Base-by-base conservation (phyloP, 2,888 invertebrate genomes). In the Eurois occulta region DNA sequence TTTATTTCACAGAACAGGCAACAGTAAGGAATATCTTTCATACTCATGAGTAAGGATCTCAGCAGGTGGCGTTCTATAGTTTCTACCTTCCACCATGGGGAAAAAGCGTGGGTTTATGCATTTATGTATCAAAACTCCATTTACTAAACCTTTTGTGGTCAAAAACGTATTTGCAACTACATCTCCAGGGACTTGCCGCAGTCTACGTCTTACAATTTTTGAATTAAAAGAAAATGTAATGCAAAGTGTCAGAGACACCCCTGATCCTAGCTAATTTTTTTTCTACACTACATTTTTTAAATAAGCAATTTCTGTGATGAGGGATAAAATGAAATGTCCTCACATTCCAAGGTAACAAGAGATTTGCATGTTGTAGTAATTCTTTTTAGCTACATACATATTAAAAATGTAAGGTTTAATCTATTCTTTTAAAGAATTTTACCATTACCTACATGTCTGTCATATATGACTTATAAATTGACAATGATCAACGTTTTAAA, bases 181-280 rank as follows among this genome's bases (percentile, higher is more conserved):
- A 43, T 60, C 82, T 78, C 74, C 24, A 0, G 81, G 70, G 87
- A 87, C 55, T 75, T 67, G 70, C 70, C 55, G 46, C 70, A 75
- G 81, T 72, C 80, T 76, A 41, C 71, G 35, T 83, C 86, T 87
- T 79, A 87, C 60, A 78, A 67, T 83, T 81, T 87, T 77, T 77
- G 83, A 84, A 87, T 86, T 87, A 87, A 87, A 80, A 86, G 77
- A 83, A 86, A 86, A 86, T 86, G 84, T 82, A 80, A 81, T 72
- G 78, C 81, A 82, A 84, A 77, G 55, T 81, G 78, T 82, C 74
- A 78, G 72, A 81, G 86, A 83, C 84, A 71, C 62, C 65, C 71
- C 69, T 87, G 72, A 79, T 81, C 76, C 67, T 46, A 77, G 77
- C 67, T 78, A 81, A 73, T 67, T 62, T 84, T 80, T 77, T 71